Evolutionary conservation across 1,140 invertebrate species (phyloP).

Genomic region (Cydia splendana): DNA sequence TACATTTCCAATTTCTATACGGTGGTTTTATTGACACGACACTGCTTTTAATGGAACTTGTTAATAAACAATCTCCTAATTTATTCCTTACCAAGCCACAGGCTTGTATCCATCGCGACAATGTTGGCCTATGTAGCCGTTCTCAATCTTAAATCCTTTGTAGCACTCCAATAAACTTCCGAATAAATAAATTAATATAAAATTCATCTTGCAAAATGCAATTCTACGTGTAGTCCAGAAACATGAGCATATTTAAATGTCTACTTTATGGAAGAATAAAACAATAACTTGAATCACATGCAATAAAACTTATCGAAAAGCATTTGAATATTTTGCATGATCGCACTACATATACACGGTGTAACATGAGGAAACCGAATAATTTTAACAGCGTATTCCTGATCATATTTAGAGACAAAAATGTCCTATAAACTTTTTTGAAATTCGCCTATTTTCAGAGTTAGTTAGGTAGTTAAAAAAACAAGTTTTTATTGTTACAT

Average conservation of each 20-base stretch:
- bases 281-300: neutral
- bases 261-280: neutral
- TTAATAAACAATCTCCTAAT: constrained; percentile 33
- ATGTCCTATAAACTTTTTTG: too few relatives aligned
- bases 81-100: constrained; percentile 52
- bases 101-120: constrained; percentile 53
- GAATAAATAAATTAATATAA: neutral
- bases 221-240: neutral
- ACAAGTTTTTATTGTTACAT: too few relatives aligned
- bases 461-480: too few relatives aligned
- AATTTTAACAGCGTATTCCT: too few relatives aligned
- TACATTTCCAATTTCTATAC: too few relatives aligned
- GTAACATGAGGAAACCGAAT: too few relatives aligned
- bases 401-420: too few relatives aligned
- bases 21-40: too few relatives aligned
- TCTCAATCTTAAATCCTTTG: constrained; percentile 25
- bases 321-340: neutral
- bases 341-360: neutral
- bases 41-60: too few relatives aligned
- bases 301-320: neutral
- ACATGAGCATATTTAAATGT: neutral
- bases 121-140: constrained; percentile 48
- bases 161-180: constrained; percentile 27
- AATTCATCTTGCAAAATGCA: neutral
- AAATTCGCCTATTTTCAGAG: too few relatives aligned